Evolutionary conservation across 2,888 invertebrate species (phyloP), one percentile per base, ranked within the genome.

Genomic region (Hemicrepidius hirtus): DNA sequence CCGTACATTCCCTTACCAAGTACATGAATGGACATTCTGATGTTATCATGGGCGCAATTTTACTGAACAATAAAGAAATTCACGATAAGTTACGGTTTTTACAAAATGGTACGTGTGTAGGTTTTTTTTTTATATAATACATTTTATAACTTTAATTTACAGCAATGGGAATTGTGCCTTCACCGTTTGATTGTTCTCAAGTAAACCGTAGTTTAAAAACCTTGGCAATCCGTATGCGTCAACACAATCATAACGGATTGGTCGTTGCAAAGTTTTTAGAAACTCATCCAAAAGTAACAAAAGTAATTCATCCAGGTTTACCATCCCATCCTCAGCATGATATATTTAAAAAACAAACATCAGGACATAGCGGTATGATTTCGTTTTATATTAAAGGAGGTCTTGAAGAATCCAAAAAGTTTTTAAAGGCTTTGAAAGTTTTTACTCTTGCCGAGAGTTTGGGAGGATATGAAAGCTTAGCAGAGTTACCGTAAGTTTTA

Each of bases 21-120:
- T 99, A 98, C 84, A 95, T 99, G 92, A 99, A 99, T 86, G 99
- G 99, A 0, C 99, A 99, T 87, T 93, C 96, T 0, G 99, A 99
- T 87, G 95, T 97, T 18, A 92, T 99, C 5, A 99, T 99, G 99
- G 99, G 99, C 1, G 94, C 95, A 13, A 91, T 93, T 6, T 88
- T 95, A 37, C 90, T 94, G 2, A 96, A 92, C 79, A 89, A 92
- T 79, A 91, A 94, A 46, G 91, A 91, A 50, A 81, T 98, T 2
- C 92, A 91, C 74, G 87, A 92, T 10, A 90, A 90, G 82, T 86
- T 99, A 37, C 89, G 92, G 78, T 98, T 95, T 87, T 87, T 96
- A 74, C 98, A 98, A 89, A 96, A 97, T 84, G 92, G 97, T 96
- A 88, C 5, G 24, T 24, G 24, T 24, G 24, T 24, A 24, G 24